Evolutionary conservation across 2,113 vertebrate genomes (phyloP).

Genomic region (Rhinoderma darwinii): DNA sequence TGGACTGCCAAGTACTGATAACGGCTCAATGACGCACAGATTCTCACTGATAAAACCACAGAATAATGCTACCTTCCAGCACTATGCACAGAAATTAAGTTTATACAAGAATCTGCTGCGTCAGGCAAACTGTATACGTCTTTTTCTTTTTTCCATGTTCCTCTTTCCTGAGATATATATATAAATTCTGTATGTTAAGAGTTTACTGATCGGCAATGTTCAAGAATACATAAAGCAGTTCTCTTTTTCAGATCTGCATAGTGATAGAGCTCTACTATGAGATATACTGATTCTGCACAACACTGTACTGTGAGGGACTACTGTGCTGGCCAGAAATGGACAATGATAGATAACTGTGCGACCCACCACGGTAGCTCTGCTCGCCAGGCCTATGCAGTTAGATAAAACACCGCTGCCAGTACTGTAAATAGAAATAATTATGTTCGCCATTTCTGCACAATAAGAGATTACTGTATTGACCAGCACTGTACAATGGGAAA

Average conservation of each 20-base stretch:
- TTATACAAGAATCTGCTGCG: not conserved
- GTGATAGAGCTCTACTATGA: not conserved
- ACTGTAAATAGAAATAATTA: constrained; percentile 4
- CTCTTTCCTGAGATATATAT: no score
- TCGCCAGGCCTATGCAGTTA: not conserved
- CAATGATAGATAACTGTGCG: constrained; percentile 29
- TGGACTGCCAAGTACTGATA: not conserved
- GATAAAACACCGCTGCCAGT: constrained; percentile 17
- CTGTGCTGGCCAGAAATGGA: not conserved
- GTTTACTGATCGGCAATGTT: not conserved
- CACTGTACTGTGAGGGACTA: not conserved
- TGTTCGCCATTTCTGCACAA: constrained; percentile 27
- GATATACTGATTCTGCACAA: not conserved
- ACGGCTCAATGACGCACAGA: not conserved
- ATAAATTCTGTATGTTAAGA: not conserved
- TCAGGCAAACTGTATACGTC: no score
- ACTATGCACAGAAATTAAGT: not conserved
- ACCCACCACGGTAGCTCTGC: not conserved
- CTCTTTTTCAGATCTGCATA: not conserved
- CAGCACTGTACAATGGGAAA: constrained; percentile 3
- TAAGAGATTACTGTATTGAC: constrained; percentile 19
- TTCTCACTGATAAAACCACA: not conserved
- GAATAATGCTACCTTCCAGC: not conserved
- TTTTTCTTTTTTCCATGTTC: no score
- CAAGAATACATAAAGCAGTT: not conserved